Evolutionary conservation across 35 echinoderm and acorn worm species (phyloP).

Genomic region (Eucidaris tribuloides): DNA sequence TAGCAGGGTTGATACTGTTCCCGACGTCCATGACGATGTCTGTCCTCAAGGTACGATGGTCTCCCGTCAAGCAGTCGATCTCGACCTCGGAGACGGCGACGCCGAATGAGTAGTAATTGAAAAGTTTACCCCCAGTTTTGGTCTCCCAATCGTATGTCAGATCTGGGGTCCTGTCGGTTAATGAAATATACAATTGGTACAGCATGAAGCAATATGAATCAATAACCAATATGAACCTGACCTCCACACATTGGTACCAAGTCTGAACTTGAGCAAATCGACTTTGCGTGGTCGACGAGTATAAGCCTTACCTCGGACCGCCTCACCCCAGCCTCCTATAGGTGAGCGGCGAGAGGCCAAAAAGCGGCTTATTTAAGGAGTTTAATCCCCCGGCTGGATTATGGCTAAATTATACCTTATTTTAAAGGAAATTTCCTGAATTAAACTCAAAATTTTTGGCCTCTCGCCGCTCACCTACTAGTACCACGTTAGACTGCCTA

Average conservation of each 20-base stretch:
- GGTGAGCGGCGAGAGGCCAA: no score
- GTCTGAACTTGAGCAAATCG: background rate
- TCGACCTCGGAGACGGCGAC: constrained; percentile 65
- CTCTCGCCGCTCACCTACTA: no score
- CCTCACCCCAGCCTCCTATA: background rate
- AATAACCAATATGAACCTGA: no score
- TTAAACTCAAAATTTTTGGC: no score
- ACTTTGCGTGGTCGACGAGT: background rate
- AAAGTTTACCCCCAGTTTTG: constrained; percentile 31
- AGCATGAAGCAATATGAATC: no score
- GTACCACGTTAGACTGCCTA: no score
- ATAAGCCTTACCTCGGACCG: background rate
- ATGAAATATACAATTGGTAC: background rate
- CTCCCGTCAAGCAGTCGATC: constrained; percentile 84
- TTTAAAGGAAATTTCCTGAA: no score
- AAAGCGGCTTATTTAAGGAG: no score
- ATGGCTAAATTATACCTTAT: no score
- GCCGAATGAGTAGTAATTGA: constrained; percentile 38
- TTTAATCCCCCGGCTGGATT: no score
- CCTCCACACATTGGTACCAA: no score
- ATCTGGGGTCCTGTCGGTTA: background rate
- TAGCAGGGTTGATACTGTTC: constrained; percentile 80
- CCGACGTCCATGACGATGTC: constrained; percentile 93
- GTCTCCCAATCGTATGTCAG: constrained; percentile 15
- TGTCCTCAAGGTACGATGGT: constrained; percentile 62